phyloP scores from a whole-genome alignment of 2,888 invertebrate species.

The Coenonympha arcania region DNA sequence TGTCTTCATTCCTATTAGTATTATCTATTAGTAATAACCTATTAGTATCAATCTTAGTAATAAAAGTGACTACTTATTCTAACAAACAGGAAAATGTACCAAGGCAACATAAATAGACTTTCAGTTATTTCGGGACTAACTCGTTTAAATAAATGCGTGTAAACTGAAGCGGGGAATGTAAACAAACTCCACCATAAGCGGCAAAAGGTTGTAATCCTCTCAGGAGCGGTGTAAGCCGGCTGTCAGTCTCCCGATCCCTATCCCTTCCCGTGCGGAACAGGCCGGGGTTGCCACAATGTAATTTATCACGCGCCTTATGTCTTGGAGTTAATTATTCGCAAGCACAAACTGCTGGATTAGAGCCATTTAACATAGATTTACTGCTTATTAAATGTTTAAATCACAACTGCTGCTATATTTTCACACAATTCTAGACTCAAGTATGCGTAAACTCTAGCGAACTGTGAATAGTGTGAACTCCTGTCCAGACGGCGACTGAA shows the following conservation, averaged over 20 bases:
- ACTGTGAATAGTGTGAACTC: too few species aligned
- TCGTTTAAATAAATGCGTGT: neutral
- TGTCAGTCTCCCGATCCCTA: slow-evolving; percentile 10
- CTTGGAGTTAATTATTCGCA: slow-evolving; percentile 11
- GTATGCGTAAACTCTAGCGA: too few species aligned
- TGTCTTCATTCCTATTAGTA: too few species aligned
- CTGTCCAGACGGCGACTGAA: too few species aligned
- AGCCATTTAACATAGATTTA: slow-evolving; percentile 3
- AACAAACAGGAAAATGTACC: too few species aligned
- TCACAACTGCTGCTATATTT: too few species aligned
- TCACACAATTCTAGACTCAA: too few species aligned
- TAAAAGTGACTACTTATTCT: too few species aligned
- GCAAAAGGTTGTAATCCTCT: slow-evolving; percentile 9
- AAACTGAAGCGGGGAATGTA: neutral
- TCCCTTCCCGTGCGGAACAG: neutral
- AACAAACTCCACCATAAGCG: slow-evolving; percentile 2
- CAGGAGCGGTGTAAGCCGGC: slow-evolving; percentile 8
- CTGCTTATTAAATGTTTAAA: neutral
- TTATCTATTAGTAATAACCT: too few species aligned
- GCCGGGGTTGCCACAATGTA: slow-evolving; percentile 5
- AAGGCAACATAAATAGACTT: neutral
- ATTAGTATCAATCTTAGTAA: too few species aligned
- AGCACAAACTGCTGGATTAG: slow-evolving; percentile 5
- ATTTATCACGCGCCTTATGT: slow-evolving; percentile 10
- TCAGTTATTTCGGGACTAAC: neutral